Percentiles rank a stretch among this genome's conserved stretches.
Conservation (phyloP, 1,140 invertebrate species). For the Latrodectus geometricus region DNA sequence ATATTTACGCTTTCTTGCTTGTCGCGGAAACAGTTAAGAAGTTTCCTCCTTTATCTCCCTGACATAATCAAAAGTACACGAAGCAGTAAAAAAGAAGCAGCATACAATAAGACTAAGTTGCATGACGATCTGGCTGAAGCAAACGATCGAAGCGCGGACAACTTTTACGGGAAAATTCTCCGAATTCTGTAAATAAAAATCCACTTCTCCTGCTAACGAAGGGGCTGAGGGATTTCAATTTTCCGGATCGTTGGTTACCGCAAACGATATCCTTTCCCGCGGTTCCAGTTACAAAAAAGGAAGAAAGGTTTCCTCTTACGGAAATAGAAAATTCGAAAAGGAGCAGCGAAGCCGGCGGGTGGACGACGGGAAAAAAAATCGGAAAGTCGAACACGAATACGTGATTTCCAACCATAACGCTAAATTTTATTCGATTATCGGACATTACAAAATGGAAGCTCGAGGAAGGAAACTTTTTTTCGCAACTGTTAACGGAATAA, state of each 20-base stretch:
- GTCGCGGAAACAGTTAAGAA: neutral
- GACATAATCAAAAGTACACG: neutral
- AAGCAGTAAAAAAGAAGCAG: neutral
- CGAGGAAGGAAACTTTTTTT: neutral
- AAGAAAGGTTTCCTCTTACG: conserved; percentile 5
- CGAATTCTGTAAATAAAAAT: conserved; percentile 48
- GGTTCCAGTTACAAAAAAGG: neutral
- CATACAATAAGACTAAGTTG: neutral
- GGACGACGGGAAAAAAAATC: neutral
- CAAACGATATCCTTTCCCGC: conserved; percentile 29
- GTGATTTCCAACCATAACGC: conserved; percentile 34
- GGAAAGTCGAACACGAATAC: conserved; percentile 6
- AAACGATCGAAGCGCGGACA: conserved; percentile 13
- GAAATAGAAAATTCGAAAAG: conserved; percentile 24
- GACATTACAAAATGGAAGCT: neutral
- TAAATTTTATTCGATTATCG: conserved; percentile 55
- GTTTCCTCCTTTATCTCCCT: neutral
- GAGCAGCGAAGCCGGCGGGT: neutral
- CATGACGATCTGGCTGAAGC: neutral
- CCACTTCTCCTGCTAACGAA: conserved; percentile 40
- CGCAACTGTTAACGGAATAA: too few relatives aligned
- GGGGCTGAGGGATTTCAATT: conserved; percentile 28
- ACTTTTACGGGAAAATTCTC: conserved; percentile 26
- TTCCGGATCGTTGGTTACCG: conserved; percentile 6
- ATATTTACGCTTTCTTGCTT: neutral